phyloP scores from a whole-genome alignment of 2,888 invertebrate genomes.

The Apoda limacodes region DNA sequence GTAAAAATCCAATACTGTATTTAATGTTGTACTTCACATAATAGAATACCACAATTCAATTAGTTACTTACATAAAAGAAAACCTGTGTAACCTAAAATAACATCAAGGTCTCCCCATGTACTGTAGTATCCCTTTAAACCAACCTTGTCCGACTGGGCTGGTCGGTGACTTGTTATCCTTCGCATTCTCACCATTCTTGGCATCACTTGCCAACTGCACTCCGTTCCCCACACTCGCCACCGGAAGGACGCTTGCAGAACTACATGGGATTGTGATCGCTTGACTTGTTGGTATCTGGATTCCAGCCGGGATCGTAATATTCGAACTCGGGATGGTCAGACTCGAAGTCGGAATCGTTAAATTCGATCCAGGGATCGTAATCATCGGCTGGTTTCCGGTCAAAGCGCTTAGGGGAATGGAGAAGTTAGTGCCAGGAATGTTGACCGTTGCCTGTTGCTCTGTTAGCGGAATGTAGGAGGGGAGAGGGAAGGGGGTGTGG shows the following conservation, averaged over 20 bases:
- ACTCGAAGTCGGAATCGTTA: constrained; percentile 18
- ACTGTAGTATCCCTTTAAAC: constrained; percentile 31
- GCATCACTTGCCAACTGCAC: constrained; percentile 71
- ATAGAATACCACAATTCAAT: no score
- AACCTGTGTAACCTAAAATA: no score
- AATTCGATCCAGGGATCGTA: constrained; percentile 66
- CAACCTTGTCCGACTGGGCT: constrained; percentile 46
- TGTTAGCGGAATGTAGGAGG: constrained; percentile 34
- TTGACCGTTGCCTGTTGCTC: constrained; percentile 68
- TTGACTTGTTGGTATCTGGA: constrained; percentile 30
- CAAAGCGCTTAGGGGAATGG: constrained; percentile 66
- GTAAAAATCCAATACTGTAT: no score
- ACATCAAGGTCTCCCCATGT: no score
- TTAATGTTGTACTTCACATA: no score
- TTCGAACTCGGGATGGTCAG: constrained; percentile 31
- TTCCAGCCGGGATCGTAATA: constrained; percentile 16
- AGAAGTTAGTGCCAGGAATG: constrained; percentile 74
- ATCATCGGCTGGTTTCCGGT: constrained; percentile 61
- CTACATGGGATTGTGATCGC: constrained; percentile 39
- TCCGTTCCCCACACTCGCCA: constrained; percentile 25
- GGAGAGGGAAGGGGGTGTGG: constrained; percentile 24
- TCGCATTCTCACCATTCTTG: constrained; percentile 70
- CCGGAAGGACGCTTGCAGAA: constrained; percentile 28
- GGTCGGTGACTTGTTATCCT: constrained; percentile 50
- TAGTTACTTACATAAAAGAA: no score